These are phyloP conservation scores for Spinus pinus DNA, from an alignment of 2,797 vertebrate species.

Conservation along the genomic window DNA sequence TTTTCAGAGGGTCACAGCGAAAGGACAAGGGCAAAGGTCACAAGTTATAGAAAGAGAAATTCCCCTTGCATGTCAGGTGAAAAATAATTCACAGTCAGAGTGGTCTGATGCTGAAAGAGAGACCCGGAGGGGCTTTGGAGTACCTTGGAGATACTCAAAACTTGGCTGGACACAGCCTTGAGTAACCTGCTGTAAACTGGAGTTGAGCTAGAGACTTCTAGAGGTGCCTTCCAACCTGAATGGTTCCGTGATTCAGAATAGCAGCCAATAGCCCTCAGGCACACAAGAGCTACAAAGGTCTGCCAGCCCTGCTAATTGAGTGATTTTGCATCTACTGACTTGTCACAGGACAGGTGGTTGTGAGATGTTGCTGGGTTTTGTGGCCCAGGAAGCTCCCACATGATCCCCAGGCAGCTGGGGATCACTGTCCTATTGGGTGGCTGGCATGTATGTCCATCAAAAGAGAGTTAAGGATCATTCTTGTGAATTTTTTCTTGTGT, in stretches of 20 bases:
- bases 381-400: not conserved
- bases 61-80: not conserved
- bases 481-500: not conserved
- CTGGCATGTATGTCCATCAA: not conserved
- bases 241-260: not conserved
- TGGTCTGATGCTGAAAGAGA: not conserved
- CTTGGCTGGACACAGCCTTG: not conserved
- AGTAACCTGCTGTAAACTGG: not conserved
- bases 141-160: not conserved
- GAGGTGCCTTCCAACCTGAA: not conserved
- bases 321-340: not conserved
- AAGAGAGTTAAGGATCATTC: not conserved
- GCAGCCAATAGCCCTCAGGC: not conserved
- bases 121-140: not conserved
- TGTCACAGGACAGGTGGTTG: not conserved
- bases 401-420: not conserved
- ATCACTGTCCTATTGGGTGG: not conserved
- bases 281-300: not conserved
- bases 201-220: not conserved
- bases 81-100: not conserved
- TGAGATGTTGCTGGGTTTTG: not conserved
- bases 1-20: not conserved
- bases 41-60: not conserved
- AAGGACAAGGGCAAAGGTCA: not conserved
- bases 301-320: not conserved